Conservation (phyloP, 1,140 invertebrate species). For the Ridgeia piscesae region DNA sequence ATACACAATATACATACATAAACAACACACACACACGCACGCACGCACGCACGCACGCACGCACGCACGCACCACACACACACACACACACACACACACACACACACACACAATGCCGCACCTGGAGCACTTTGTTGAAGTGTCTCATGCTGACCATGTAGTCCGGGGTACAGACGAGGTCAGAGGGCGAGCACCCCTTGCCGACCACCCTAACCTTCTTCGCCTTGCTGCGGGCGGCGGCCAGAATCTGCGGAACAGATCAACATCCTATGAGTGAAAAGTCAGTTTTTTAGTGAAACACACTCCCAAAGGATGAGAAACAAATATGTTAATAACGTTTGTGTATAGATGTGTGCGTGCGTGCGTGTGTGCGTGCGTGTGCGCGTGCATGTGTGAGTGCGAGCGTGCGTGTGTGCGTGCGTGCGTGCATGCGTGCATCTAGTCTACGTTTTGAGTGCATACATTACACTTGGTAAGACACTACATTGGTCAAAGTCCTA, state of each 20-base stretch:
- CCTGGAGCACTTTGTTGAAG: slow-evolving; percentile 49
- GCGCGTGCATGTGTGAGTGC: no score
- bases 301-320: no score
- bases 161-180: slow-evolving; percentile 51
- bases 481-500: no score
- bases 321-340: no score
- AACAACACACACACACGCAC: no score
- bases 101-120: slow-evolving; percentile 24
- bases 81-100: neutral
- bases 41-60: no score
- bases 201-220: slow-evolving; percentile 54
- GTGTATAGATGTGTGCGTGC: no score
- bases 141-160: slow-evolving; percentile 49
- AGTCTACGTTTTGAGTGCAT: no score
- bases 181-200: slow-evolving; percentile 53
- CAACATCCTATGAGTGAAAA: neutral
- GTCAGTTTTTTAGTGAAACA: neutral
- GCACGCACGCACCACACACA: neutral
- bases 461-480: no score
- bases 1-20: no score
- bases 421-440: neutral
- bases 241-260: slow-evolving; percentile 41
- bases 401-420: no score
- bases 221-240: slow-evolving; percentile 41
- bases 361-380: no score